Evolutionary conservation across 2,113 vertebrate genomes (phyloP).

Genomic region (Cervus canadensis): DNA sequence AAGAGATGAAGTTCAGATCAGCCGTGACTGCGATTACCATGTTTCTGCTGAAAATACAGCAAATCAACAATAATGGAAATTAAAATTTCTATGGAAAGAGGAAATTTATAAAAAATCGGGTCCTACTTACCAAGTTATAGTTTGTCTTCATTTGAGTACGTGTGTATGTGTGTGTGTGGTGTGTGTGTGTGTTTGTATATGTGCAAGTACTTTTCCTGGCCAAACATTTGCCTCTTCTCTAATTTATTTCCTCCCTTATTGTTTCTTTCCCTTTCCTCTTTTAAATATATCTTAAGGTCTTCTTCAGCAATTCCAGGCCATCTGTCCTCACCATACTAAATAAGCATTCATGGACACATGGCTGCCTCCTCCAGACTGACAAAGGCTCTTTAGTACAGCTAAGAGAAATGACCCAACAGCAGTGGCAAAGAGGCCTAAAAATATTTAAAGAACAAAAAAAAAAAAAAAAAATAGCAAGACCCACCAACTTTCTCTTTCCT

Average conservation of each 20-base stretch:
- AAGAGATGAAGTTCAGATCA: background rate
- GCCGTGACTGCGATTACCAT: background rate
- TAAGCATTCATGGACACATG: constrained; percentile 23
- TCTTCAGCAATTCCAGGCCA: constrained; percentile 58
- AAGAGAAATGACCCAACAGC: constrained; percentile 34
- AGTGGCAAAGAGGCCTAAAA: constrained; percentile 65
- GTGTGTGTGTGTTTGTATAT: background rate
- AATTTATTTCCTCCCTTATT: constrained; percentile 63
- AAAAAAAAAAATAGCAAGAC: constrained; percentile 42
- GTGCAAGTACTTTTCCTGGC: constrained; percentile 1
- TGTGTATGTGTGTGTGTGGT: background rate
- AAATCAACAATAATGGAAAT: background rate
- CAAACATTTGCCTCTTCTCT: constrained; percentile 48
- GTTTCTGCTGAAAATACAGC: background rate
- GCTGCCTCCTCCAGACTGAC: constrained; percentile 45
- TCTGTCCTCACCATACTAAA: constrained; percentile 40
- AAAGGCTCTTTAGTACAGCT: constrained; percentile 22
- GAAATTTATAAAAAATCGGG: background rate
- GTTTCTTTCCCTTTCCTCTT: constrained; percentile 51
- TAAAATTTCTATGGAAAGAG: background rate
- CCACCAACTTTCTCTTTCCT: constrained; percentile 63
- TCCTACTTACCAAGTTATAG: background rate
- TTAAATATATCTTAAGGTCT: constrained; percentile 65
- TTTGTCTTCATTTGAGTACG: constrained; percentile 6
- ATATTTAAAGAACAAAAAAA: constrained; percentile 62